phyloP scores from a whole-genome alignment of 2,113 vertebrate genomes.

The Porphyrio hochstetteri region DNA sequence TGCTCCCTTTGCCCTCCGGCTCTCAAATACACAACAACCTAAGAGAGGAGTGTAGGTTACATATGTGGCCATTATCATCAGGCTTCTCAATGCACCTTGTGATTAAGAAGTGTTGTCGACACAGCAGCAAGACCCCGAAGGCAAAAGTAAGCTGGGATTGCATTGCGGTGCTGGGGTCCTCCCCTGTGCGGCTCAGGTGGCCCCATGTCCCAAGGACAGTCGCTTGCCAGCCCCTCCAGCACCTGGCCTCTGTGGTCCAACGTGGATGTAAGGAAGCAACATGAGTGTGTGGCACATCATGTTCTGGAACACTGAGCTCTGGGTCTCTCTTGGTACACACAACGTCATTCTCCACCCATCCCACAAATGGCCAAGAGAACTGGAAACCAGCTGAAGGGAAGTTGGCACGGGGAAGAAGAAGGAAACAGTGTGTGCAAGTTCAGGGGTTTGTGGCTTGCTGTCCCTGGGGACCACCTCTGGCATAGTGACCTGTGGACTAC shows the following conservation, averaged over 20 bases:
- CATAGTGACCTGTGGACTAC: background rate
- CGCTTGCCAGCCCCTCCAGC: background rate
- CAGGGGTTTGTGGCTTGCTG: background rate
- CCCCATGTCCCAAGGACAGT: background rate
- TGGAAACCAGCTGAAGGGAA: background rate
- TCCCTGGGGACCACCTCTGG: background rate
- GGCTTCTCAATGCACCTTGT: accelerated
- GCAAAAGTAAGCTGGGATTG: background rate
- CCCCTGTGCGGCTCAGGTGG: background rate
- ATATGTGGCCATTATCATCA: accelerated
- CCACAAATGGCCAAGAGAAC: background rate
- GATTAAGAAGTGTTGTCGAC: accelerated
- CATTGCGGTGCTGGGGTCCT: accelerated
- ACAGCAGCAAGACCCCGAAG: background rate
- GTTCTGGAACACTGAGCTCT: accelerated
- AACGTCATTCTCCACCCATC: accelerated
- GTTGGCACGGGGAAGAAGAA: background rate
- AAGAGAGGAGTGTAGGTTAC: background rate
- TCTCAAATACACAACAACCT: background rate
- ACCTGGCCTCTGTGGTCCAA: accelerated
- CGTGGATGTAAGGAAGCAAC: accelerated
- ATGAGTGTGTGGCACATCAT: background rate
- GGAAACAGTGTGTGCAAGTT: background rate
- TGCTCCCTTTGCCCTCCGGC: background rate
- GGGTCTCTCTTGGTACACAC: background rate